Percentiles rank a stretch among this genome's conserved stretches.
phyloP scores from a whole-genome alignment of 2,113 vertebrate genomes.

The Microcebus tavaratra region DNA sequence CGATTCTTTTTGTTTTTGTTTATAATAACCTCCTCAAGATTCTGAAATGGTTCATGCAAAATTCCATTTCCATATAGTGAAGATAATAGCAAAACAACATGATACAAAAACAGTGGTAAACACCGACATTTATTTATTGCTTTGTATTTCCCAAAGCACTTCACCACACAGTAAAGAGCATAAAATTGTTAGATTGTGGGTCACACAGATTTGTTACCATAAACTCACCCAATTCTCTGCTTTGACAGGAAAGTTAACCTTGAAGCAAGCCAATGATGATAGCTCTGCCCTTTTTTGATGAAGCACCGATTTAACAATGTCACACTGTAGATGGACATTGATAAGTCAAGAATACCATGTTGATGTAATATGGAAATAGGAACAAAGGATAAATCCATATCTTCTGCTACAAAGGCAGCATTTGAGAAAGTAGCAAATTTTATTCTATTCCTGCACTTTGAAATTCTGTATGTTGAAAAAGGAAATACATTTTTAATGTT shows the following conservation, averaged over 20 bases:
- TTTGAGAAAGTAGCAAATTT: neutral
- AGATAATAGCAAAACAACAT: neutral
- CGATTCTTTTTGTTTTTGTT: neutral
- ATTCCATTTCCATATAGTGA: slow-evolving; percentile 8
- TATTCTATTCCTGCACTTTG: neutral
- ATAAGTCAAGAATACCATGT: neutral
- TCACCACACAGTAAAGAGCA: neutral
- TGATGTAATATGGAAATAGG: neutral
- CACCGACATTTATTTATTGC: neutral
- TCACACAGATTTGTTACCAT: slow-evolving; percentile 7
- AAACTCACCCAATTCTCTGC: neutral
- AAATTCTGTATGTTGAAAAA: neutral
- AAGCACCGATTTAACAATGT: neutral
- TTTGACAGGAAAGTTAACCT: slow-evolving; percentile 41
- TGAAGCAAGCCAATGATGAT: neutral
- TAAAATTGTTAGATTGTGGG: slow-evolving; percentile 12
- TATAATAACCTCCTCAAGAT: neutral
- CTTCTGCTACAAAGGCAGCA: neutral
- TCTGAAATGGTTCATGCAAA: slow-evolving; percentile 33
- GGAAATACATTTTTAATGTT: neutral
- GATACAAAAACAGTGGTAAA: neutral
- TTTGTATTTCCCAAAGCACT: slow-evolving; percentile 46
- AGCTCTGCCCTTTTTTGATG: neutral
- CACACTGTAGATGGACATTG: no score
- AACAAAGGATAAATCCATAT: neutral